Evolutionary conservation across 2,113 vertebrate species (phyloP), one percentile per base, ranked within the genome.

Genomic region (Corydoras sp.): DNA sequence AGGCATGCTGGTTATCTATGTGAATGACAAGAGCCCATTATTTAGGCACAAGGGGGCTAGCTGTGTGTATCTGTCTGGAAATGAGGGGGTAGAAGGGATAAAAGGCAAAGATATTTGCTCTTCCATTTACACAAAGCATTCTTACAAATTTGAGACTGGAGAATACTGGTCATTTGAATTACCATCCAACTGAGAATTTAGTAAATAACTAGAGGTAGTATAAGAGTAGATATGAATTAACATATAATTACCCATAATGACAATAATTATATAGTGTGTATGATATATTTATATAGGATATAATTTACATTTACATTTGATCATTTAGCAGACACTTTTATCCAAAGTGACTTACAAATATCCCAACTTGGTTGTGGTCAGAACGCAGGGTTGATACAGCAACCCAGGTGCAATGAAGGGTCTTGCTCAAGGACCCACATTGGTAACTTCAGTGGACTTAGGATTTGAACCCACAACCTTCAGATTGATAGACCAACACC

Each of bases 1-100:
- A 72, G 80, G 71, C 77, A 55, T 80, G 67, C 86, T 80, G 80
- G 75, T 77, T 75, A 79, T 77, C 74, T 77, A 55, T 62, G 62
- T 55, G 7, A 68, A 90, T 87, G 85, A 88, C 84, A 87, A 83
- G 74, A 78, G 10, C 15, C 83, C 68, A 89, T 90, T 91, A 88
- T 91, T 66, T 58, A 55, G 5, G 58, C 65, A 81, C 54, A 69
- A 72, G 74, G 76, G 78, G 74, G 83, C 4, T 75, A 77, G 81
- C 78, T 84, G 80, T 66, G 72, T 71, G 61, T 10, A 69, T 65
- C 74, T 79, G 71, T 73, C 73, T 75, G 79, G 75, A 83, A 79
- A 73, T 60, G 81, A 82, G 81, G 83, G 81, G 81, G 82, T 76
- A 80, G 4, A 3, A 76, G 71, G 82, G 74, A 72, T 69, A 80